These are phyloP conservation scores for Icerya purchasi DNA, from an alignment of 2,888 invertebrate genomes.

Conservation along the genomic window DNA sequence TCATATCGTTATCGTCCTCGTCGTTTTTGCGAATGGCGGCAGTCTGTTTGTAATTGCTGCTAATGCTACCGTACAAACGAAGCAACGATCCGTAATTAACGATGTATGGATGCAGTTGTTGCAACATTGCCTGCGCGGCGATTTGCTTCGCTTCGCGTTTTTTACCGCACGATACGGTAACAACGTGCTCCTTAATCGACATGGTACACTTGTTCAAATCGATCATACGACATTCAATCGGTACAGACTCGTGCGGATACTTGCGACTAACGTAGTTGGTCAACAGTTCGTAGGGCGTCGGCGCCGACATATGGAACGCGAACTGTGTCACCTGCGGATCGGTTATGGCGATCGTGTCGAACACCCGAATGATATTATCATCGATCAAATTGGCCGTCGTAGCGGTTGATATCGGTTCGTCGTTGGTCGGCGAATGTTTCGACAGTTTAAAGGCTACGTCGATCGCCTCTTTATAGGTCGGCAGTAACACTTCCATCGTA, in stretches of 20 bases:
- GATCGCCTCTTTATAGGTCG: conserved; percentile 69
- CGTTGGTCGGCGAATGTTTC: neutral
- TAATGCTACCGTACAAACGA: conserved; percentile 51
- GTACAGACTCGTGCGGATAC: conserved; percentile 72
- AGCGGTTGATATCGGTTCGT: conserved; percentile 2
- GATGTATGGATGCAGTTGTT: conserved; percentile 74
- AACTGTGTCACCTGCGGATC: conserved; percentile 87
- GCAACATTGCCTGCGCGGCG: conserved; percentile 82
- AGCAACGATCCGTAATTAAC: conserved; percentile 84
- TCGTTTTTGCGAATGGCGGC: too few relatives aligned
- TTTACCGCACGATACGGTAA: conserved; percentile 80
- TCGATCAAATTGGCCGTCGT: neutral
- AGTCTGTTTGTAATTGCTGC: neutral
- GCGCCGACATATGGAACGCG: conserved; percentile 89
- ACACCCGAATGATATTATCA: conserved; percentile 24
- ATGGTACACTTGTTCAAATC: conserved; percentile 84
- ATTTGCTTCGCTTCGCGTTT: conserved; percentile 90
- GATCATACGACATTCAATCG: conserved; percentile 67
- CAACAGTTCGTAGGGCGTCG: conserved; percentile 80
- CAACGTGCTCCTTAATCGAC: conserved; percentile 79
- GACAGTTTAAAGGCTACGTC: conserved; percentile 29
- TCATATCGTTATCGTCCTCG: too few relatives aligned
- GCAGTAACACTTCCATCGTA: conserved; percentile 75
- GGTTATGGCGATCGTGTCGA: conserved; percentile 79
- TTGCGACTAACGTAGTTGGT: conserved; percentile 81